Evolutionary conservation across 2,888 invertebrate species (phyloP).

Genomic region (Microchrysa polita): DNA sequence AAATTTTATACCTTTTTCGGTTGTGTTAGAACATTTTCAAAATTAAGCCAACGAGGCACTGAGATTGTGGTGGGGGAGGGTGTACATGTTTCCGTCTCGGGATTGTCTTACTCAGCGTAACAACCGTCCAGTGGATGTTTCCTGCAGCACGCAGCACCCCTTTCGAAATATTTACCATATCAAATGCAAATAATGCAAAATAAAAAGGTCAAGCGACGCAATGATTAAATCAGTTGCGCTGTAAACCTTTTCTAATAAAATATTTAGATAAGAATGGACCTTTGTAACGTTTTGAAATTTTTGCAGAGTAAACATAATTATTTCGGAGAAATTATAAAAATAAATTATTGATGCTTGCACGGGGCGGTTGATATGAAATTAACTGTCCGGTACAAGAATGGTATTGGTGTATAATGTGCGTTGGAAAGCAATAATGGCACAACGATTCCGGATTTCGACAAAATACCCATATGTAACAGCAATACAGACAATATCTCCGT

Average conservation of each 20-base stretch:
- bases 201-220: slow-evolving; percentile 29
- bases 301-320: neutral
- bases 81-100: neutral
- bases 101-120: neutral
- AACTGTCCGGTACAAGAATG: no score
- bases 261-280: slow-evolving; percentile 8
- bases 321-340: neutral
- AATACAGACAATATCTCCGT: no score
- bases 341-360: no score
- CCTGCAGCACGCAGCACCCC: neutral
- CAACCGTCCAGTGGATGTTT: neutral
- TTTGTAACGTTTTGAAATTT: neutral
- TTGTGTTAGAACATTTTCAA: neutral
- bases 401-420: no score
- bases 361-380: no score
- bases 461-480: no score
- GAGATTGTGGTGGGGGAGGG: no score
- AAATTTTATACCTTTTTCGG: slow-evolving; percentile 26
- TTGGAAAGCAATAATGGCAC: no score
- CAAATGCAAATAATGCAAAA: slow-evolving; percentile 19
- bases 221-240: slow-evolving; percentile 20
- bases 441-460: no score
- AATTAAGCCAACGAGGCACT: no score
- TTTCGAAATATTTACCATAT: slow-evolving; percentile 25
- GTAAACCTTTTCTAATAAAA: slow-evolving; percentile 4